Base-by-base conservation (phyloP, 2,113 vertebrate species). In the Siphamia tubifer region DNA sequence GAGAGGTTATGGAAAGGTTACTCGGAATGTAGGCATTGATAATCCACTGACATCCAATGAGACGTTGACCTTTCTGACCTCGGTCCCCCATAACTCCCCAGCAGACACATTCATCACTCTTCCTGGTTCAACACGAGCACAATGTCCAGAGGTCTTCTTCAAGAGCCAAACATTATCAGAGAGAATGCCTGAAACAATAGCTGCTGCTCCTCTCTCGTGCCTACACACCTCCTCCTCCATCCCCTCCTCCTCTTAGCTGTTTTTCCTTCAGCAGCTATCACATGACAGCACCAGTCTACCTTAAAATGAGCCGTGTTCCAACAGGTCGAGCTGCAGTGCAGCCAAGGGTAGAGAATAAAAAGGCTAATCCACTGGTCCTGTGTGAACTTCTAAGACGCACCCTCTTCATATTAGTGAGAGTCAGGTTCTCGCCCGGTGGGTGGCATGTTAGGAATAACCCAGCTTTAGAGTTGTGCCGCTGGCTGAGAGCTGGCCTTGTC, bases 91-190 rank as follows among this genome's bases (percentile, higher is more conserved):
- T 32, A 34, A 60, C 77, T 77, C 81, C 77, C 51, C 63, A 48
- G 66, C 79, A 92, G 89, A 91, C 89, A 51, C 81, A 86, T 91
- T 76, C 64, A 90, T 91, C 87, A 90, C 71, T 69, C 65, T 44
- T 36, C 49, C 77, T 48, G 17, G 24, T 66, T 47, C 78, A 63
- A 68, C 66, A 79, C 49, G 51, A 73, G 56, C 76, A 77, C 74
- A 75, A 80, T 61, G 62, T 76, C 76, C 62, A 60, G 30, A 8
- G 64, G 77, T 61, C 82, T 39, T 82, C 52, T 31, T 60, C 39
- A 3, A 68, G 78, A 70, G 65, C 68, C 67, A 62, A 68, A 66
- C 39, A 49, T 58, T 70, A 84, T 86, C 78, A 84, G 72, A 71
- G 35, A 60, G 27, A 54, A 74, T 8, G 34, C 68, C 21, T 40